A percentile compares a stretch with the other conserved stretches of the same genome.
Evolutionary conservation across 2,888 invertebrate species (phyloP).

Genomic region (Himalopsyche anomala): DNA sequence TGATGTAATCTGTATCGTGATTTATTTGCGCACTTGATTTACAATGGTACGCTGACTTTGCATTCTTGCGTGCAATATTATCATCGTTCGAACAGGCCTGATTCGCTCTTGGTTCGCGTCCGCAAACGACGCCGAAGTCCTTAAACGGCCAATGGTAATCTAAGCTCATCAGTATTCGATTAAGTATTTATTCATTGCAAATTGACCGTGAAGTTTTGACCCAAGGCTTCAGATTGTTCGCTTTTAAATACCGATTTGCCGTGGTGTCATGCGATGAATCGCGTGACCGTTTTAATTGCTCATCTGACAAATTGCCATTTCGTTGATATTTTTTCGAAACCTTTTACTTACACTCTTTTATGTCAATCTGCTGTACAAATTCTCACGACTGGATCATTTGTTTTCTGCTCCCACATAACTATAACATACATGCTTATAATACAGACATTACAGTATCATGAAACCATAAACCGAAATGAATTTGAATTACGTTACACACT

Average conservation of each 20-base stretch:
- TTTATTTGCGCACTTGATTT: too few relatives aligned
- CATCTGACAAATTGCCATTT: not conserved
- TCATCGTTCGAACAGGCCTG: not conserved
- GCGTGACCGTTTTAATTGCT: constrained; percentile 4
- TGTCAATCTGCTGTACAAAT: too few relatives aligned
- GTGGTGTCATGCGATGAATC: not conserved
- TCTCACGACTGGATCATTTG: too few relatives aligned
- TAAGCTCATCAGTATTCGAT: not conserved
- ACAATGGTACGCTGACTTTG: too few relatives aligned
- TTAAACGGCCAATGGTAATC: not conserved
- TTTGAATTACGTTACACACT: too few relatives aligned
- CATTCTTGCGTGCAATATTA: not conserved
- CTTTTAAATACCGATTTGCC: not conserved
- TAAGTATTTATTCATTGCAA: not conserved
- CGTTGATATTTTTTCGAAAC: too few relatives aligned
- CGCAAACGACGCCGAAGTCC: not conserved
- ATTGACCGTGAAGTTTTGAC: not conserved
- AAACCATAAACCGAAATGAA: too few relatives aligned
- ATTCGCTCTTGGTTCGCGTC: not conserved
- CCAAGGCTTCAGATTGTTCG: not conserved
- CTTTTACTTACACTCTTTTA: too few relatives aligned
- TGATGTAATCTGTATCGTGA: too few relatives aligned
- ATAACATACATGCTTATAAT: too few relatives aligned
- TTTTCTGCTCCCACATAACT: too few relatives aligned
- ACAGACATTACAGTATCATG: too few relatives aligned